Evolutionary conservation across 2,797 vertebrate species (phyloP).

Genomic region (Thalassophryne amazonica): DNA sequence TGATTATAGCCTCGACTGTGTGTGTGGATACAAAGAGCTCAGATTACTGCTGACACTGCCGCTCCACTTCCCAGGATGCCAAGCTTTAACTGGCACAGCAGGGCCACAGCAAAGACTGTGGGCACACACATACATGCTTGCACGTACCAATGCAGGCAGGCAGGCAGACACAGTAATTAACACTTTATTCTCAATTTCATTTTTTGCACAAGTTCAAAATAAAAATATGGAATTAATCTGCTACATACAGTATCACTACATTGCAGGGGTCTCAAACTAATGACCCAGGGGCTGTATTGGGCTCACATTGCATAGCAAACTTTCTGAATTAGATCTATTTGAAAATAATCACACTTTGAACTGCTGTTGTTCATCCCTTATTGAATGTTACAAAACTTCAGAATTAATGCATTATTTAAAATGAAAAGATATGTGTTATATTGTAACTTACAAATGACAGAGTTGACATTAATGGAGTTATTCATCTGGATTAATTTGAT

Average conservation of each 20-base stretch:
- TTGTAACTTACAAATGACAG: no score
- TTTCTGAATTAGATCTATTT: neutral
- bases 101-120: slow-evolving; percentile 27
- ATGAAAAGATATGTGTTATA: no score
- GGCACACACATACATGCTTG: neutral
- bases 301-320: neutral
- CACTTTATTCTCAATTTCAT: neutral
- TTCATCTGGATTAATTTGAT: no score
- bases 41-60: slow-evolving; percentile 61
- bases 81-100: slow-evolving; percentile 42
- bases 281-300: no score
- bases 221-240: no score
- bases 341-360: neutral
- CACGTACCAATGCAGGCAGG: neutral
- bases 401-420: no score
- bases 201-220: no score
- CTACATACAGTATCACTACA: no score
- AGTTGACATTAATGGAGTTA: no score
- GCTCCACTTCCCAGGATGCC: slow-evolving; percentile 48
- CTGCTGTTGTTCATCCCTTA: no score
- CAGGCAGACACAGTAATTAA: slow-evolving; percentile 17
- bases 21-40: slow-evolving; percentile 60
- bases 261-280: no score
- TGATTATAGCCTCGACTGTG: slow-evolving; percentile 36
- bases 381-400: no score